Percentiles rank a stretch among this genome's conserved stretches.
These are phyloP conservation scores for Tiliqua scincoides DNA, from an alignment of 2,113 vertebrate genomes.

Conservation along the genomic window DNA sequence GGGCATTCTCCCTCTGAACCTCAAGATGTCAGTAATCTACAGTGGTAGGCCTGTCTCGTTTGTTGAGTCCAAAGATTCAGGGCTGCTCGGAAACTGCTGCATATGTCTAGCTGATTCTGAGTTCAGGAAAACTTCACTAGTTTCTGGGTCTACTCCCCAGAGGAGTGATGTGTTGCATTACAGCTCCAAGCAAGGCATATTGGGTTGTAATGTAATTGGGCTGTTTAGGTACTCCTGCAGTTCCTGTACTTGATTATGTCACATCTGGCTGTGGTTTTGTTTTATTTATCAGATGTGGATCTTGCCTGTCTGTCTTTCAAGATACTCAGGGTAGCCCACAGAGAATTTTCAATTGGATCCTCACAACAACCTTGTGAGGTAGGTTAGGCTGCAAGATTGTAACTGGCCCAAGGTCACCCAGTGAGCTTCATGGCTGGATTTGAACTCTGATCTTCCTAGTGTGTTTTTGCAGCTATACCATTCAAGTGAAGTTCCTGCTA, in stretches of 20 bases:
- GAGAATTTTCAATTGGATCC: neutral
- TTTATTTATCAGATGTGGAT: neutral
- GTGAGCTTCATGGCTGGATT: too few species aligned
- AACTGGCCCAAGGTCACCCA: too few species aligned
- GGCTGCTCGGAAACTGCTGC: neutral
- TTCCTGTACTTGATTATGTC: neutral
- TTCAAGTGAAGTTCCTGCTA: too few species aligned
- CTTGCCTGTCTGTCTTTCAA: neutral
- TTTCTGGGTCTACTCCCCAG: neutral
- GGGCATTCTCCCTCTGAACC: too few species aligned
- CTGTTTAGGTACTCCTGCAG: neutral
- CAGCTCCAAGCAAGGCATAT: neutral
- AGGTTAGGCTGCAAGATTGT: neutral
- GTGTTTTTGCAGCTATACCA: too few species aligned
- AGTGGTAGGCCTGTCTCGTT: neutral
- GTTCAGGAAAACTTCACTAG: neutral
- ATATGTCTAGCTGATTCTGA: too few species aligned
- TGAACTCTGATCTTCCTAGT: too few species aligned
- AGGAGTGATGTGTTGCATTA: neutral
- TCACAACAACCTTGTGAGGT: neutral
- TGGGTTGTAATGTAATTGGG: neutral
- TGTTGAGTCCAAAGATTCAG: neutral
- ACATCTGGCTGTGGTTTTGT: neutral
- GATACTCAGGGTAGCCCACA: neutral
- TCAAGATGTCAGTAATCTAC: neutral